These are phyloP conservation scores for Sipha flava DNA, from an alignment of 1,140 invertebrate genomes.

Conservation along the genomic window DNA sequence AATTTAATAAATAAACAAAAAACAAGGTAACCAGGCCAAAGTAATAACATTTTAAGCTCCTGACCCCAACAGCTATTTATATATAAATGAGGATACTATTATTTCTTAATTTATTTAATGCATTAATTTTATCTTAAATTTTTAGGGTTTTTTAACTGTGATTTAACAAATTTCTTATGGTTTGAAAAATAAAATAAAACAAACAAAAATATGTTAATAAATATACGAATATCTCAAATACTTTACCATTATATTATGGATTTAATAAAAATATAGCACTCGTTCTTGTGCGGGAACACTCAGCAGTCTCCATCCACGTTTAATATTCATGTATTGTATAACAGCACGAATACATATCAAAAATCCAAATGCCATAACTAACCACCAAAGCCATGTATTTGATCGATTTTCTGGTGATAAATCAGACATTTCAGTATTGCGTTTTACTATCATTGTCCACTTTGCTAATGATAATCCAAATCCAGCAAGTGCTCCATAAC, in stretches of 20 bases:
- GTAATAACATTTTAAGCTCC: too few species aligned
- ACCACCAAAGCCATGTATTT: constrained; percentile 83
- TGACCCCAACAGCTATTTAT: too few species aligned
- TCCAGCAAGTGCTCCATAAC: constrained; percentile 83
- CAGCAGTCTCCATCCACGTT: constrained; percentile 77
- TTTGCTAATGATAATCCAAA: constrained; percentile 87
- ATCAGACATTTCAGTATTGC: constrained; percentile 67
- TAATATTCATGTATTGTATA: constrained; percentile 82
- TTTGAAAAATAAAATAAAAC: background rate
- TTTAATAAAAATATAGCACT: constrained; percentile 75
- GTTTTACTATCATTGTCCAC: constrained; percentile 89
- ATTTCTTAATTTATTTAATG: too few species aligned
- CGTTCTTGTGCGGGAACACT: constrained; percentile 75
- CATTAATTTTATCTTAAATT: too few species aligned
- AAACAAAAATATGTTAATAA: background rate
- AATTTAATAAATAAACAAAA: too few species aligned
- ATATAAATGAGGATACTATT: too few species aligned
- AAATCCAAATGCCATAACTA: constrained; percentile 78
- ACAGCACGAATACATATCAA: constrained; percentile 79
- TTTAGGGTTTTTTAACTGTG: background rate
- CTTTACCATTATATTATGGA: background rate
- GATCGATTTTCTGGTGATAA: constrained; percentile 52
- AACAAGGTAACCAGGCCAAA: too few species aligned
- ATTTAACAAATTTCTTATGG: background rate
- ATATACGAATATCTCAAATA: background rate